phyloP scores from a whole-genome alignment of 2,888 invertebrate species.

The Tortrix viridana region DNA sequence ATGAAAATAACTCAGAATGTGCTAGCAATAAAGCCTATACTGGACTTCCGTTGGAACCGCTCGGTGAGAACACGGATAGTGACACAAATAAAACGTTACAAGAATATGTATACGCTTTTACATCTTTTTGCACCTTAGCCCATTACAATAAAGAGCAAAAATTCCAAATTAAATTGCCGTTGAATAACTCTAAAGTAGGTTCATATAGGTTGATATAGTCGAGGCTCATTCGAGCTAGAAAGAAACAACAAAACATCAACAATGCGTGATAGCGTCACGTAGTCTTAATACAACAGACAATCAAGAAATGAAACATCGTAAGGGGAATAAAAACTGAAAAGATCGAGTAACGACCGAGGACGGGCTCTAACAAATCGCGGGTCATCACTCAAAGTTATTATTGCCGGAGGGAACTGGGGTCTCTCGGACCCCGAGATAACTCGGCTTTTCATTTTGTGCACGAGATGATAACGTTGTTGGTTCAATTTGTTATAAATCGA shows the following conservation, averaged over 20 bases:
- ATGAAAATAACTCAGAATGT: too few relatives aligned
- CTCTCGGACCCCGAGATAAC: slow-evolving; percentile 62
- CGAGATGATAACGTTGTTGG: slow-evolving; percentile 58
- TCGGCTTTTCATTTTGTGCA: slow-evolving; percentile 73
- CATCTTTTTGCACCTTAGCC: too few relatives aligned
- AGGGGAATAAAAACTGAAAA: slow-evolving; percentile 80
- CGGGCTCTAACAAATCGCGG: slow-evolving; percentile 79
- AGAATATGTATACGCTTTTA: too few relatives aligned
- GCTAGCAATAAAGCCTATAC: too few relatives aligned
- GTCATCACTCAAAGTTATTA: slow-evolving; percentile 79
- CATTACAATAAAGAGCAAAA: too few relatives aligned
- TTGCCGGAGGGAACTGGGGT: slow-evolving; percentile 64
- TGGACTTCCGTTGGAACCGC: too few relatives aligned
- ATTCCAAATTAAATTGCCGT: too few relatives aligned
- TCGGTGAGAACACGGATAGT: too few relatives aligned
- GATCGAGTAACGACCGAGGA: slow-evolving; percentile 72
- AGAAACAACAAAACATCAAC: slow-evolving; percentile 42
- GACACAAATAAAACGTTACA: too few relatives aligned
- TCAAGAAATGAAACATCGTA: slow-evolving; percentile 82
- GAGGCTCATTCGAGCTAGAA: not conserved
- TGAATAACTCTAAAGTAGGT: too few relatives aligned
- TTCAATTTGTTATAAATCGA: slow-evolving; percentile 77
- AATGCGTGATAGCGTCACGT: slow-evolving; percentile 65
- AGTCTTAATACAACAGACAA: slow-evolving; percentile 70
- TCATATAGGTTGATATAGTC: not conserved